Conservation (phyloP, 1,140 invertebrate genomes). For the Drosophila kohkoa region DNA sequence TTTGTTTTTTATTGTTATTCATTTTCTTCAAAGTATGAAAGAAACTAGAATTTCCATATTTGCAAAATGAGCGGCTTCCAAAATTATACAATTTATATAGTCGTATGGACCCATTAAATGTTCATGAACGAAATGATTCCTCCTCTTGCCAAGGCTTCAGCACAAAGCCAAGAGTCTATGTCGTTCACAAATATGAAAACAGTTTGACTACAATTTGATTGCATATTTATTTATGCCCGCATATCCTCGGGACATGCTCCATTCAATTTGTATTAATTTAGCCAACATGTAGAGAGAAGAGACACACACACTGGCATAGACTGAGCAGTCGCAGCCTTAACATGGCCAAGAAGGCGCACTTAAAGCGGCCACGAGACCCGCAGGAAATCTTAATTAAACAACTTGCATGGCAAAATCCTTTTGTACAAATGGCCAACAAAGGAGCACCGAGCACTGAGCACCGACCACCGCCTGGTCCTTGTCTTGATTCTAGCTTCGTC, state of each 20-base stretch:
- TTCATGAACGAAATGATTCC: too few relatives aligned
- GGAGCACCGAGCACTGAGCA: constrained; percentile 15
- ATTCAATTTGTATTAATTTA: constrained; percentile 42
- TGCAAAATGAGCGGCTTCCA: too few relatives aligned
- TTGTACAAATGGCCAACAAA: constrained; percentile 58
- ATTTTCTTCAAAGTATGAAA: too few relatives aligned
- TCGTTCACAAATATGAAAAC: neutral
- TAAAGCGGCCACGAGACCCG: constrained; percentile 60
- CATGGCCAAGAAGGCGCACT: constrained; percentile 1
- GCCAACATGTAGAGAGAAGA: neutral
- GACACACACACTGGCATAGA: neutral
- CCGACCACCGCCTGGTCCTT: neutral
- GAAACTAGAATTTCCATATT: too few relatives aligned
- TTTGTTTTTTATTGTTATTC: too few relatives aligned
- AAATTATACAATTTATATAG: too few relatives aligned
- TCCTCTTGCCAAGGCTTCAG: too few relatives aligned
- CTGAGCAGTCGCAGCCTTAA: constrained; percentile 4
- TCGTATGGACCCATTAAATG: too few relatives aligned
- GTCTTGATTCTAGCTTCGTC: too few relatives aligned
- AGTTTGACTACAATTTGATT: constrained; percentile 17
- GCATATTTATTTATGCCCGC: constrained; percentile 46
- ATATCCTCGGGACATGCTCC: constrained; percentile 14
- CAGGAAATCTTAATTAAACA: constrained; percentile 80
- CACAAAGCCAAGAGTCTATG: neutral
- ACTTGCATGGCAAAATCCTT: constrained; percentile 73